A percentile compares a stretch with the other conserved stretches of the same genome.
phyloP scores from a whole-genome alignment of 1,140 invertebrate genomes.

The Drosophila ironensis region DNA sequence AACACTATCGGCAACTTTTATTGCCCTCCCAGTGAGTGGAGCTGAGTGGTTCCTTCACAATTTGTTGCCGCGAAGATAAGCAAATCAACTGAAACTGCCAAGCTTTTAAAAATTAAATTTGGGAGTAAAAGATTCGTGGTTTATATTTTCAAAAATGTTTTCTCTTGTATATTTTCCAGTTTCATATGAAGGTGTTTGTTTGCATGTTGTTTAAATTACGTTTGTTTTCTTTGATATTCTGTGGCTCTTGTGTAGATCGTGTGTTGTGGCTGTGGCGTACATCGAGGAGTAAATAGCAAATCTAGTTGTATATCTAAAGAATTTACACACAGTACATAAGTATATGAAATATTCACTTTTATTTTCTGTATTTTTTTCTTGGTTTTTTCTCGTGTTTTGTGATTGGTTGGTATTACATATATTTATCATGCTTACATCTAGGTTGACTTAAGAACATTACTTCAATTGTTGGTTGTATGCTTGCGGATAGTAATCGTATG shows the following conservation, averaged over 20 bases:
- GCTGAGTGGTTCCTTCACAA: no score
- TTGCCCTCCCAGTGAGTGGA: neutral
- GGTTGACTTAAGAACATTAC: slow-evolving; percentile 65
- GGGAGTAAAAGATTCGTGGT: slow-evolving; percentile 20
- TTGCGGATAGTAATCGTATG: slow-evolving; percentile 39
- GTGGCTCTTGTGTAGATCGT: slow-evolving; percentile 38
- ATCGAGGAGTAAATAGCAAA: slow-evolving; percentile 44
- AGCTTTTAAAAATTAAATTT: neutral
- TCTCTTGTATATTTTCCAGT: slow-evolving; percentile 43
- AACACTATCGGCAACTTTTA: slow-evolving; percentile 9
- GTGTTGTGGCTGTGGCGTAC: slow-evolving; percentile 32
- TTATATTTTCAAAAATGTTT: slow-evolving; percentile 48
- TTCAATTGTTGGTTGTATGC: slow-evolving; percentile 29
- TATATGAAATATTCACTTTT: slow-evolving; percentile 62
- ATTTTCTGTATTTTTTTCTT: slow-evolving; percentile 24
- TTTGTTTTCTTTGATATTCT: slow-evolving; percentile 35
- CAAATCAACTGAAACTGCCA: no score
- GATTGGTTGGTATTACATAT: slow-evolving; percentile 48
- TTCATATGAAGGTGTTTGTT: slow-evolving; percentile 36
- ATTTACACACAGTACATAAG: slow-evolving; percentile 55
- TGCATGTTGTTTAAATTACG: slow-evolving; percentile 27
- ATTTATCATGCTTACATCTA: slow-evolving; percentile 48
- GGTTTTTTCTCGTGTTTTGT: slow-evolving; percentile 9
- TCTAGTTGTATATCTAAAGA: slow-evolving; percentile 48
- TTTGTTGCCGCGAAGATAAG: neutral